These are phyloP conservation scores for Solenopsis fugax DNA, from an alignment of 1,140 invertebrate genomes.

Conservation along the genomic window DNA sequence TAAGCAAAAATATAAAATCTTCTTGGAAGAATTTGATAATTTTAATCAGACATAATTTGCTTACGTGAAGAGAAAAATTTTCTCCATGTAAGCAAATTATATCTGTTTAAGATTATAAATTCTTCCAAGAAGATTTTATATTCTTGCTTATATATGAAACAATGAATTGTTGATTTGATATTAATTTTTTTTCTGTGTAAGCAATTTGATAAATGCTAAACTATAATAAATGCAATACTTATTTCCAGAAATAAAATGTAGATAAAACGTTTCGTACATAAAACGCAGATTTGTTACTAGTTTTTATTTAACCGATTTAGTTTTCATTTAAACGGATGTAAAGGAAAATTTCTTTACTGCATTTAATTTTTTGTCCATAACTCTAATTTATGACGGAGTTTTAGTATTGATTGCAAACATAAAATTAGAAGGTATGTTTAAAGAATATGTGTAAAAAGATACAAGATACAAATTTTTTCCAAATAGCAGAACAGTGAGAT, in stretches of 20 bases:
- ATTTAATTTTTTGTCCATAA: neutral
- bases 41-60: no score
- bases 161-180: no score
- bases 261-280: neutral
- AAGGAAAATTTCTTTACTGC: neutral
- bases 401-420: neutral
- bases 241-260: neutral
- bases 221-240: neutral
- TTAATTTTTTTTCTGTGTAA: no score
- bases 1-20: no score
- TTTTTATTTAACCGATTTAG: neutral
- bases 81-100: no score
- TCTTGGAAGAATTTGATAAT: no score
- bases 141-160: no score
- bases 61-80: no score
- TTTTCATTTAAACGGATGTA: neutral
- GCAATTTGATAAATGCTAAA: no score
- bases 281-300: neutral
- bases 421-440: neutral
- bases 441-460: neutral
- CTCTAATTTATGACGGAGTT: neutral
- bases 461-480: no score
- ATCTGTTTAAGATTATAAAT: no score
- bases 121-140: no score
- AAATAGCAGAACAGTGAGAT: neutral